Percentiles rank a stretch among this genome's conserved stretches.
These are phyloP conservation scores for Chouioia cunea DNA, from an alignment of 2,888 invertebrate species.

Conservation along the genomic window DNA sequence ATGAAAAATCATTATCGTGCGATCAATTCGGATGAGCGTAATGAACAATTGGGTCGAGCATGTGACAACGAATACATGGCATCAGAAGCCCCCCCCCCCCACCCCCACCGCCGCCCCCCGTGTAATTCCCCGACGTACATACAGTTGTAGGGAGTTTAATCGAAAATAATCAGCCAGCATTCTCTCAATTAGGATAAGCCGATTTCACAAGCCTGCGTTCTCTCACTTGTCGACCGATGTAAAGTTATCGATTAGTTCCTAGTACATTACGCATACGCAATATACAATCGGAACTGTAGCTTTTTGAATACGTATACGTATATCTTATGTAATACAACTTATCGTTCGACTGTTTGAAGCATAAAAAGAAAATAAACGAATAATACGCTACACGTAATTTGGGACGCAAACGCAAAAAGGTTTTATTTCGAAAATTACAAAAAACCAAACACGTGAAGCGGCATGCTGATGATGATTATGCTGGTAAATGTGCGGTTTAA, in stretches of 20 bases:
- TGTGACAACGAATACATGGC: slow-evolving; percentile 4
- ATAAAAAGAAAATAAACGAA: too few species aligned
- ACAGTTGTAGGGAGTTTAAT: slow-evolving; percentile 30
- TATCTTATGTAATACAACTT: too few species aligned
- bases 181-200: slow-evolving; percentile 42
- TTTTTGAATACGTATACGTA: too few species aligned
- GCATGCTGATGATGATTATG: too few species aligned
- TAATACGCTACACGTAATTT: too few species aligned
- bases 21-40: background rate
- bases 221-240: background rate
- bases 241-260: slow-evolving; percentile 25
- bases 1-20: background rate
- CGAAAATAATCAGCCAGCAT: slow-evolving; percentile 47
- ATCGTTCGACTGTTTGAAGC: too few species aligned
- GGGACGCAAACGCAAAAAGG: too few species aligned
- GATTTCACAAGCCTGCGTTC: slow-evolving; percentile 12
- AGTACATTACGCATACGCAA: too few species aligned
- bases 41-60: slow-evolving; percentile 22
- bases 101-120: background rate
- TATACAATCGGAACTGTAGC: too few species aligned
- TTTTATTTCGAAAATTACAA: too few species aligned
- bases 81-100: background rate
- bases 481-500: too few species aligned
- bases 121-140: slow-evolving; percentile 35
- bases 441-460: too few species aligned